Base-by-base conservation (phyloP, 37 sponge, comb jelly and placozoan genomes). In the Halichondria panicea region DNA sequence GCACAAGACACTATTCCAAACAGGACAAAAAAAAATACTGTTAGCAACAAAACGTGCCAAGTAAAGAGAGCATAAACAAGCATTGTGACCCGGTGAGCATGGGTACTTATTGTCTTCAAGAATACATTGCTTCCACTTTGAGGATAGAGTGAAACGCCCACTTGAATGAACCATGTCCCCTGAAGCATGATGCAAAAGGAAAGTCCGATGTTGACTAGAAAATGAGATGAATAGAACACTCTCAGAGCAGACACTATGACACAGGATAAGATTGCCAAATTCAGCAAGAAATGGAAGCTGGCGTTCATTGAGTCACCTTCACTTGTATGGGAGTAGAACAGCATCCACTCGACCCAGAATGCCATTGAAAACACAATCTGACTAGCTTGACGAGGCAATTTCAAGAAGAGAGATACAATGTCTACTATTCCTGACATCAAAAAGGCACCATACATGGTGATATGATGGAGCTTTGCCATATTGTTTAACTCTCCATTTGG, bases 111-210 rank as follows among this genome's bases (percentile, higher is more conserved):
- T 57, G 53, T 25, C 43, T 76, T 34, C 72, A 66, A 77, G 13
- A 13, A 34, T 21, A 58, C 24, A 24, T 27, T 27, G 18, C 54
- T 56, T 32, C 55, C 63, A 32, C 56, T 63, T 12, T 21, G 46
- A 57, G 71, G 56, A 27, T 63, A 81, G 43, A 81, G 48, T 19
- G 77, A 61, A 36, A 63, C 9, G 13, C 74, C 82, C 7, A 67
- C 72, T 55, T 88, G 82, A n/a, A 81, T 77, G 38, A 88, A 88
- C 88, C 88, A 88, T 0, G 82, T 76, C 3, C 88, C 88, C 53
- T 88, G 88, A 4, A 81, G 42, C 3, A 81, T 30, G 11, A 88
- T 66, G 4, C 75, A 18, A 43, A 66, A 81, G 24, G 59, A 42
- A 6, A 88, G 39, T 3, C 67, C 70, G 4, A 62, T 4, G 32